Conservation (phyloP, 2,113 vertebrate genomes). For the Colius striatus region DNA sequence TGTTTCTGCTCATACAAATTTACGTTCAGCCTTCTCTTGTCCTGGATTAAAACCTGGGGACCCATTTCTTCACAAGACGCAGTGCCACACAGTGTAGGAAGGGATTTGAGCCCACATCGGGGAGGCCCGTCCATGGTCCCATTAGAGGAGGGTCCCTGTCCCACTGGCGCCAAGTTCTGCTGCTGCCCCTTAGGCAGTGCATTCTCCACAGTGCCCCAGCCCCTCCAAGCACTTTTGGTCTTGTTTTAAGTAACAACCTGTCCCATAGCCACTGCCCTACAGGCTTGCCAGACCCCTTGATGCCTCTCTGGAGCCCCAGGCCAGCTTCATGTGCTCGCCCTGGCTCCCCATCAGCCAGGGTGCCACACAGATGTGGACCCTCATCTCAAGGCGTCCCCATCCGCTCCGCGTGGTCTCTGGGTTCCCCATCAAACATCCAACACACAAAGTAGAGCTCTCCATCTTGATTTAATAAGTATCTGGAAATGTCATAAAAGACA, state of each 20-base stretch:
- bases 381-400: neutral
- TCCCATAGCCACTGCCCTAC: neutral
- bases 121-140: rapidly evolving
- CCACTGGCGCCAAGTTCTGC: rapidly evolving
- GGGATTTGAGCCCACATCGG: neutral
- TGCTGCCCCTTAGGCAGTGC: too few relatives aligned
- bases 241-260: neutral
- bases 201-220: neutral
- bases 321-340: neutral
- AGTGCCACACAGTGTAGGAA: neutral
- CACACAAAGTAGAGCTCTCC: neutral
- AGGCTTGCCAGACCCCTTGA: neutral
- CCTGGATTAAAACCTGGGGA: neutral
- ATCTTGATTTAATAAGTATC: conserved; percentile 13
- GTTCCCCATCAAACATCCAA: neutral
- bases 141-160: neutral
- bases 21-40: neutral
- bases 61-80: neutral
- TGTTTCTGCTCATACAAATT: rapidly evolving
- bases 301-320: rapidly evolving
- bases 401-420: rapidly evolving
- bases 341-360: neutral
- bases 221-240: neutral
- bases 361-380: rapidly evolving
- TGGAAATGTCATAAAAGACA: neutral